These are phyloP conservation scores for Chrysomela aeneicollis DNA, from an alignment of 2,888 invertebrate species.

Conservation along the genomic window DNA sequence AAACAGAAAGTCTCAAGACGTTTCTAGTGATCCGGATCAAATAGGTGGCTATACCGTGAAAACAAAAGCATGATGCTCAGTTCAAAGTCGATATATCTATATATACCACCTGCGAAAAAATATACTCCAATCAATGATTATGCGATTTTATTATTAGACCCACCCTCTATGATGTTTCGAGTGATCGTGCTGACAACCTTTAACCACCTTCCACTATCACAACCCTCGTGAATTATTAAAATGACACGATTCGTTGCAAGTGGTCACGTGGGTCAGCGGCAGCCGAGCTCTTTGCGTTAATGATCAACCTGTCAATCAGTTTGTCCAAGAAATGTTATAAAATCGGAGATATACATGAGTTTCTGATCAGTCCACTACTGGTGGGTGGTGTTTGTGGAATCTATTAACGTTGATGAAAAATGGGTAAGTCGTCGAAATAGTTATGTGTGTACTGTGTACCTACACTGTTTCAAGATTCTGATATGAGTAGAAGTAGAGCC, in stretches of 20 bases:
- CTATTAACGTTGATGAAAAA: constrained; percentile 8
- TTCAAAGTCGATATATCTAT: no score
- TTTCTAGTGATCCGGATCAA: no score
- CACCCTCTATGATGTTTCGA: neutral
- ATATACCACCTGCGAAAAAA: no score
- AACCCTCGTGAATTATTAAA: constrained; percentile 52
- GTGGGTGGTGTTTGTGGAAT: neutral
- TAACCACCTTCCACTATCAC: constrained; percentile 28
- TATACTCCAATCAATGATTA: no score
- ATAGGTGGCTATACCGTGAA: no score
- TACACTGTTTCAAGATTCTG: no score
- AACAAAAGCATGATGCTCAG: no score
- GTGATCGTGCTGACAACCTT: constrained; percentile 12
- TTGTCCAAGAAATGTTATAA: constrained; percentile 43
- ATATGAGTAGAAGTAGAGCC: no score
- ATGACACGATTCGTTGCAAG: constrained; percentile 46
- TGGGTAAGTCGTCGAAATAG: constrained; percentile 36
- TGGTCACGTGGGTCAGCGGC: constrained; percentile 46
- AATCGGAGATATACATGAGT: constrained; percentile 28
- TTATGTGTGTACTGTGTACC: constrained; percentile 9
- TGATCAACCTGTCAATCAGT: constrained; percentile 51
- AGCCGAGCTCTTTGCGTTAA: constrained; percentile 28
- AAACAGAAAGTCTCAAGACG: no score
- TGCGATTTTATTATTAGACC: neutral
- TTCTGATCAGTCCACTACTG: constrained; percentile 8